Evolutionary conservation across 2,113 vertebrate genomes (phyloP).

Genomic region (Gallinago undulata): DNA sequence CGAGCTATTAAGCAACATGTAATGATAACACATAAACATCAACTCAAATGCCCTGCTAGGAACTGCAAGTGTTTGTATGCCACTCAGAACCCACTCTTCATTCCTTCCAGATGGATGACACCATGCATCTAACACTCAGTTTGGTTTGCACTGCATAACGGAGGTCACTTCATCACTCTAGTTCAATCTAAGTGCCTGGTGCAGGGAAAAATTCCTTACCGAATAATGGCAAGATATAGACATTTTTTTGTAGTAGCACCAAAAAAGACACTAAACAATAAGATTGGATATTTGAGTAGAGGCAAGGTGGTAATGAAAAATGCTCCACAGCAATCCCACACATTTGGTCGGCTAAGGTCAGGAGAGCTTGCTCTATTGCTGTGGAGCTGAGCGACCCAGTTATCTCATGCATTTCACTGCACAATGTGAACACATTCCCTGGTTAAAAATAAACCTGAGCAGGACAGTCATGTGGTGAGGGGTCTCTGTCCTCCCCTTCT

Average conservation of each 20-base stretch:
- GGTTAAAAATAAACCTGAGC: conserved; percentile 52
- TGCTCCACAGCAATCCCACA: neutral
- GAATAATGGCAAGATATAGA: neutral
- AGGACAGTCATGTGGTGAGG: neutral
- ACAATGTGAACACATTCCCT: neutral
- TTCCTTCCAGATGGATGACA: neutral
- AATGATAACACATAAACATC: neutral
- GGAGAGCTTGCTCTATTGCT: neutral
- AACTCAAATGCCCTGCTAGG: neutral
- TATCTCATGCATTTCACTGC: neutral
- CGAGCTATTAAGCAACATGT: neutral
- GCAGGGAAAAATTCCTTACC: neutral
- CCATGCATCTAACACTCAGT: neutral
- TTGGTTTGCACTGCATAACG: neutral
- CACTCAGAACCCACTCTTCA: neutral
- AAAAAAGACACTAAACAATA: neutral
- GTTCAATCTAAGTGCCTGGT: neutral
- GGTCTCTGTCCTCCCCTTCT: neutral
- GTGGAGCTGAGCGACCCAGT: neutral
- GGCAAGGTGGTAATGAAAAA: neutral
- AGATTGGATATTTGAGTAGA: neutral
- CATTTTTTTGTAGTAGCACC: neutral
- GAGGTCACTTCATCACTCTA: neutral
- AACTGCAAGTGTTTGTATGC: neutral
- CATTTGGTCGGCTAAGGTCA: neutral